These are phyloP conservation scores for Dinothrombium tinctorium DNA, from an alignment of 1,140 invertebrate genomes.

Conservation along the genomic window DNA sequence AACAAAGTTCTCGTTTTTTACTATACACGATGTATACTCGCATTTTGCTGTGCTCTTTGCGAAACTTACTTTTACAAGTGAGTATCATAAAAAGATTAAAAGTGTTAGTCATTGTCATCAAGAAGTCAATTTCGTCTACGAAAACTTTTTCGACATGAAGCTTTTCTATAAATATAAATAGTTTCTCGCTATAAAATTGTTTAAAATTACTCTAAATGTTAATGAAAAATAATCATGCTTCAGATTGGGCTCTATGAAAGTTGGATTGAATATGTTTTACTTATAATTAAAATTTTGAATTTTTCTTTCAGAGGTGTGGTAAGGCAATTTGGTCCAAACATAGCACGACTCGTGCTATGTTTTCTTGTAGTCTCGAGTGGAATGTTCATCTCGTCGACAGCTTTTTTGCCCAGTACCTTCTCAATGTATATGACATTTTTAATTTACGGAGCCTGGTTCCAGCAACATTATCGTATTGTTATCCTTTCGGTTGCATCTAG, in stretches of 20 bases:
- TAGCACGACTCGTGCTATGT: slow-evolving; percentile 54
- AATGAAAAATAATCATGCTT: too few species aligned
- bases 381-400: slow-evolving; percentile 67
- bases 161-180: too few species aligned
- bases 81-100: slow-evolving; percentile 20
- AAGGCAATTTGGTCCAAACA: slow-evolving; percentile 63
- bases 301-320: slow-evolving; percentile 54
- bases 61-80: slow-evolving; percentile 88
- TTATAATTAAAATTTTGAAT: too few species aligned
- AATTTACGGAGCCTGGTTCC: slow-evolving; percentile 65
- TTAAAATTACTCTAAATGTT: too few species aligned
- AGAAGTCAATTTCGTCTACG: too few species aligned
- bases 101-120: too few species aligned
- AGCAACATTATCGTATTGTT: slow-evolving; percentile 45
- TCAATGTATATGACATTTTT: slow-evolving; percentile 59
- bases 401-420: slow-evolving; percentile 81
- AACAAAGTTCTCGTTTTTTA: slow-evolving; percentile 57
- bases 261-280: too few species aligned
- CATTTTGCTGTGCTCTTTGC: slow-evolving; percentile 45
- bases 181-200: too few species aligned
- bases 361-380: slow-evolving; percentile 65
- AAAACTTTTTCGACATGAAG: too few species aligned
- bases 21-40: slow-evolving; percentile 54
- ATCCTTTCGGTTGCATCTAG: slow-evolving; percentile 58
- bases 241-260: too few species aligned